phyloP scores from a whole-genome alignment of 1,140 invertebrate species.

The Liolophura sinensis region DNA sequence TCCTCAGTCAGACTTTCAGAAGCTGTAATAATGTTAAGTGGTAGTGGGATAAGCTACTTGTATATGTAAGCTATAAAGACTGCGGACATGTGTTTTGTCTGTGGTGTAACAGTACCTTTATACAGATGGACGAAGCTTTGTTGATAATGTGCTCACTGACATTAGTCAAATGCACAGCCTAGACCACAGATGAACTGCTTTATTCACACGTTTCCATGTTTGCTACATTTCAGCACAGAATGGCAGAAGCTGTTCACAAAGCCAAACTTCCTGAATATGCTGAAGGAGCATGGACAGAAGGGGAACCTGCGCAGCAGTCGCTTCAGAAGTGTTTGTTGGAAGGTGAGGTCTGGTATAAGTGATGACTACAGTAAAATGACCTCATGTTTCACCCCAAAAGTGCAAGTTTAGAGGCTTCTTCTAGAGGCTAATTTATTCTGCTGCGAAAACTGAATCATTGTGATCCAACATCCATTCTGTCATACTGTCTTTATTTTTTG shows the following conservation, averaged over 20 bases:
- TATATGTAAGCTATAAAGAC: background rate
- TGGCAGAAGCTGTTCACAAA: conserved; percentile 53
- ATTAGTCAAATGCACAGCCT: background rate
- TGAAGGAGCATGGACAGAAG: conserved; percentile 43
- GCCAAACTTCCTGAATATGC: conserved; percentile 36
- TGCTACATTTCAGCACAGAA: conserved; percentile 41
- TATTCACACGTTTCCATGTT: background rate
- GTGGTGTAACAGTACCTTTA: background rate
- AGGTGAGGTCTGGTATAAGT: conserved; percentile 34
- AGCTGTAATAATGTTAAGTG: no score
- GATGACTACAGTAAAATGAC: background rate
- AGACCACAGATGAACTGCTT: background rate
- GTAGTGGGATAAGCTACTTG: no score
- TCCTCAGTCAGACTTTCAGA: no score
- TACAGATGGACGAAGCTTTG: background rate
- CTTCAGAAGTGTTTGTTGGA: conserved; percentile 56
- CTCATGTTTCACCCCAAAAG: no score
- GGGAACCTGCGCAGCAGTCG: conserved; percentile 51
- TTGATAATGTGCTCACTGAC: background rate
- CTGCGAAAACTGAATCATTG: no score
- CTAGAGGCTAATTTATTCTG: no score
- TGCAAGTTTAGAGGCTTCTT: no score
- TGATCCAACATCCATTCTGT: no score
- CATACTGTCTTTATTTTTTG: no score
- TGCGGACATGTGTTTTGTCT: background rate